These are phyloP conservation scores for Manis javanica DNA, from an alignment of 2,797 vertebrate species.

Conservation along the genomic window DNA sequence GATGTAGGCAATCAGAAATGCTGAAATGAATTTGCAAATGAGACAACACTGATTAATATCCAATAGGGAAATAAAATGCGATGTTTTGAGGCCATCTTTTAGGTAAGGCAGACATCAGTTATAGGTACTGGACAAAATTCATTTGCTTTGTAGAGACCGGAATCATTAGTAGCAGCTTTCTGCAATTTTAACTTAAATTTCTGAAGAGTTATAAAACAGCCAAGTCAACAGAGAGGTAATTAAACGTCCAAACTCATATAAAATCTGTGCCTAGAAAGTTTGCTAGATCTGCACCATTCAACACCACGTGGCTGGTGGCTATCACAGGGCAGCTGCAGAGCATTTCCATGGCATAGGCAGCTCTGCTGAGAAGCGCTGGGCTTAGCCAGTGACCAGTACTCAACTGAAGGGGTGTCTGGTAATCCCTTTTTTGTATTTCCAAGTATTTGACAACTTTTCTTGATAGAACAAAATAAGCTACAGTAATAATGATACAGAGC, in stretches of 20 bases:
- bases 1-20: neutral
- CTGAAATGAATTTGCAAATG: neutral
- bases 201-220: neutral
- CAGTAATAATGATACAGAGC: neutral
- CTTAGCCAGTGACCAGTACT: neutral
- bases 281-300: neutral
- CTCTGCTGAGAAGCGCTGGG: neutral
- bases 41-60: neutral
- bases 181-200: neutral
- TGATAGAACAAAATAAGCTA: neutral
- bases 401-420: neutral
- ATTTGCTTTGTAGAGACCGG: neutral
- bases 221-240: neutral
- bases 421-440: neutral
- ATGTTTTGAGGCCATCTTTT: neutral
- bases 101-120: neutral
- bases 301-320: neutral
- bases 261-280: neutral
- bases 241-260: neutral
- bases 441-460: neutral
- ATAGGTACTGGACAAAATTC: neutral
- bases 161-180: conserved; percentile 20
- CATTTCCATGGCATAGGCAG: rapidly evolving
- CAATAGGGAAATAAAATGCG: neutral
- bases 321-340: neutral